These are phyloP conservation scores for Pantherophis alleghaniensis DNA, from an alignment of 2,797 vertebrate genomes.

Conservation along the genomic window DNA sequence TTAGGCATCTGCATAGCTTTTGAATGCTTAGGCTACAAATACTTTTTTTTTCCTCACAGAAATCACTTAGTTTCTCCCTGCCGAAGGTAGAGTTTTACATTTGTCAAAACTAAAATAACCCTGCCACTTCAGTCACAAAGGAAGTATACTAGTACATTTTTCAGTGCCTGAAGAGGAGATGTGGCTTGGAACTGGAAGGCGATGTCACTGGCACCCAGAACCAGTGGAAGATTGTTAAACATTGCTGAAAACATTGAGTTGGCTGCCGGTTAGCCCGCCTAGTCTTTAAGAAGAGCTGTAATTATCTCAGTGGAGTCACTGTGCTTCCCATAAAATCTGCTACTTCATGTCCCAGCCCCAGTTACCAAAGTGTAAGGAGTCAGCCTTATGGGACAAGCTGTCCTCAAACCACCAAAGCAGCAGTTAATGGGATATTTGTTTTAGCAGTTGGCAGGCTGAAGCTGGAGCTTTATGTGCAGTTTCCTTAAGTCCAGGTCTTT, in stretches of 20 bases:
- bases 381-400: not conserved
- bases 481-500: not conserved
- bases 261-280: not conserved
- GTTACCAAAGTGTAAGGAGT: constrained; percentile 32
- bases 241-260: not conserved
- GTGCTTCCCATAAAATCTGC: constrained; percentile 18
- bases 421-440: constrained; percentile 8
- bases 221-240: constrained; percentile 14
- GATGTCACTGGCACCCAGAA: not conserved
- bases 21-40: not conserved
- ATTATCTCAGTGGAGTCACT: constrained; percentile 27
- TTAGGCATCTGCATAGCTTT: not conserved
- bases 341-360: constrained; percentile 9
- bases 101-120: not conserved
- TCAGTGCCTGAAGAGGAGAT: not conserved
- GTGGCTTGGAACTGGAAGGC: not conserved
- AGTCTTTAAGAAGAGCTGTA: constrained; percentile 12
- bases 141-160: not conserved
- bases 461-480: not conserved
- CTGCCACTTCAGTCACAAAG: not conserved
- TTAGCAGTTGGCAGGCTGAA: constrained; percentile 1
- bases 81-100: not conserved
- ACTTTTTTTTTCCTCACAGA: no score
- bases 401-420: constrained; percentile 20
- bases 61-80: no score